Evolutionary conservation across 2,113 vertebrate genomes (phyloP).

Genomic region (Silurus glanis): DNA sequence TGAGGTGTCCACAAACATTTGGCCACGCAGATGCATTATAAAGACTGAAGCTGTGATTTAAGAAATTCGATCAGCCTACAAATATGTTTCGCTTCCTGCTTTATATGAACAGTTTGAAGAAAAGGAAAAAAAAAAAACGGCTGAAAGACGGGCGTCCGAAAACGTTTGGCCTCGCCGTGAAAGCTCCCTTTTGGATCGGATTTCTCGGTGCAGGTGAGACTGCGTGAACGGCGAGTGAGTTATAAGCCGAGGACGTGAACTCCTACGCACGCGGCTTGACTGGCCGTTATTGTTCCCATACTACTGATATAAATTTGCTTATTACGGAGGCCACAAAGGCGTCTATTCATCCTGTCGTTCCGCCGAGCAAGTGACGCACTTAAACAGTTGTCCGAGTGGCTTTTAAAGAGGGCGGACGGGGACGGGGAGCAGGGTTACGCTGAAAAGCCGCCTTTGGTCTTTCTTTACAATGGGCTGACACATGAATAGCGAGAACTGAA

Average conservation of each 20-base stretch:
- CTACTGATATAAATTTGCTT: slow-evolving; percentile 62
- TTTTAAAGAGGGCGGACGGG: background rate
- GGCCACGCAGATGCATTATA: no score
- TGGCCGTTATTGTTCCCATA: slow-evolving; percentile 19
- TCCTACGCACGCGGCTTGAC: background rate
- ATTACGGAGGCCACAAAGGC: slow-evolving; percentile 55
- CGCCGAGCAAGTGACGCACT: slow-evolving; percentile 44
- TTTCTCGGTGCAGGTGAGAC: background rate
- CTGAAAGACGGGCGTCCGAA: no score
- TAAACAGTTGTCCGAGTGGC: slow-evolving; percentile 32
- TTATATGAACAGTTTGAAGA: no score
- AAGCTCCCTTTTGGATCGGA: no score
- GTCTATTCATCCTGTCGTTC: slow-evolving; percentile 58
- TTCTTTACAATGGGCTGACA: slow-evolving; percentile 27
- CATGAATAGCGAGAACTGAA: slow-evolving; percentile 38
- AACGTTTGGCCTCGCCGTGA: no score
- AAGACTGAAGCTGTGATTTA: no score
- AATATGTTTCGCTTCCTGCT: no score
- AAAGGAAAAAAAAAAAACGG: no score
- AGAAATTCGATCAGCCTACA: no score
- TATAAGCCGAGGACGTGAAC: background rate
- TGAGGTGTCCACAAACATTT: no score
- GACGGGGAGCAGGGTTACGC: slow-evolving; percentile 15
- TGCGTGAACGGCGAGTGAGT: background rate
- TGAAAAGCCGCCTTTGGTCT: slow-evolving; percentile 24